A percentile compares a stretch with the other conserved stretches of the same genome.
Conservation (phyloP, 2,113 vertebrate genomes). For the Prionailurus bengalensis region DNA sequence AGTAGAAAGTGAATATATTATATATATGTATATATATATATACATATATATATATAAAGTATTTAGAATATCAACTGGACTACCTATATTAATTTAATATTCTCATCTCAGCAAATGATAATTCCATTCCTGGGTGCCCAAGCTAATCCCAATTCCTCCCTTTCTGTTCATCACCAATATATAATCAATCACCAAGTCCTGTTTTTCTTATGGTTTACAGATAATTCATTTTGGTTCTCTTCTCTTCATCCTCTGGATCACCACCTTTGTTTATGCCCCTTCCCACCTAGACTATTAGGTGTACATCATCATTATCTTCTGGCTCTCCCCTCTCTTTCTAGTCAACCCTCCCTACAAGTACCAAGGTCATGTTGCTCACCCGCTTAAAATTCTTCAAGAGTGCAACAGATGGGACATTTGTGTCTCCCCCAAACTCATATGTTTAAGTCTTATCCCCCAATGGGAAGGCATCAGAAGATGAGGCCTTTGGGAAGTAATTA, state of each 20-base stretch:
- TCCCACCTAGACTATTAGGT: background rate
- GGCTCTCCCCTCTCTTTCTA: background rate
- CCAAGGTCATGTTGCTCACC: background rate
- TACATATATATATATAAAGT: background rate
- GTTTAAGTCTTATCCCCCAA: background rate
- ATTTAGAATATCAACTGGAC: background rate
- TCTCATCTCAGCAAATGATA: background rate
- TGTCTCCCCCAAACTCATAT: background rate
- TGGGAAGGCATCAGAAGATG: background rate
- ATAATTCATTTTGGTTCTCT: background rate
- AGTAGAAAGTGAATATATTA: background rate
- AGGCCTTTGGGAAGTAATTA: background rate
- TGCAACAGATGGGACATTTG: no score
- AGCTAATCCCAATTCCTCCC: background rate
- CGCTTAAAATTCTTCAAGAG: background rate
- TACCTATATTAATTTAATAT: background rate
- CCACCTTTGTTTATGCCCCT: background rate
- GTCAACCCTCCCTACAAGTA: background rate
- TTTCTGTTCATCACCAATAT: background rate
- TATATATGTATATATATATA: background rate
- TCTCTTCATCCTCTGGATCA: background rate
- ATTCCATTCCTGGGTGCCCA: background rate
- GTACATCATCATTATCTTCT: background rate
- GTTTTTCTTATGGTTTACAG: background rate
- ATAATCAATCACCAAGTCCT: background rate